phyloP scores from a whole-genome alignment of 1,140 invertebrate genomes.

The Aphis gossypii region DNA sequence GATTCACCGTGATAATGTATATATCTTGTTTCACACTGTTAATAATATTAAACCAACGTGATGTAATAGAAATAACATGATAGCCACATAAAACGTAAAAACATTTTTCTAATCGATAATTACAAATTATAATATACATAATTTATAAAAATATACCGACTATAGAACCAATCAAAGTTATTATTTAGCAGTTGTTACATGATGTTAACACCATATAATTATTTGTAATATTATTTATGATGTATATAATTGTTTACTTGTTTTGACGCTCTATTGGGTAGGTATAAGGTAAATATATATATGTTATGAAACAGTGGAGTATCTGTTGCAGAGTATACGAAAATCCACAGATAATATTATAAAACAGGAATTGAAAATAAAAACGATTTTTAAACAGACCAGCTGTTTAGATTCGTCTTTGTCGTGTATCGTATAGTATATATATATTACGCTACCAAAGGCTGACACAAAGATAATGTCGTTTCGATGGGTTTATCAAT shows the following conservation, averaged over 20 bases:
- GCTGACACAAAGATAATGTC: neutral
- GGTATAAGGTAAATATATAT: neutral
- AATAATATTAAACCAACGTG: neutral
- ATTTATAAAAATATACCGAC: neutral
- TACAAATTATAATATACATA: neutral
- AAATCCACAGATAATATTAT: neutral
- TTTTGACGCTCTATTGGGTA: neutral
- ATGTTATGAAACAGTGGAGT: neutral
- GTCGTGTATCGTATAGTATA: neutral
- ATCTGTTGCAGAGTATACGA: neutral
- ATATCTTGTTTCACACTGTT: neutral
- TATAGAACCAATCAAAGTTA: neutral
- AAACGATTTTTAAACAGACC: neutral
- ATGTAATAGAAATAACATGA: neutral
- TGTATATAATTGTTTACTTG: neutral
- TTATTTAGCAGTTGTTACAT: neutral
- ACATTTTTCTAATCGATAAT: neutral
- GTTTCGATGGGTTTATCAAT: slow-evolving; percentile 5
- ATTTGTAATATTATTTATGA: neutral
- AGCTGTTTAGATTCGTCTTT: neutral
- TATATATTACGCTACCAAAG: neutral
- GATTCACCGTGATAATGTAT: too few relatives aligned
- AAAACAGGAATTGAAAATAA: neutral
- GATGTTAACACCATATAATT: too few relatives aligned
- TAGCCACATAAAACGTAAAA: too few relatives aligned